Conservation (phyloP, 2,888 invertebrate species). For the Nymphalis polychloros region DNA sequence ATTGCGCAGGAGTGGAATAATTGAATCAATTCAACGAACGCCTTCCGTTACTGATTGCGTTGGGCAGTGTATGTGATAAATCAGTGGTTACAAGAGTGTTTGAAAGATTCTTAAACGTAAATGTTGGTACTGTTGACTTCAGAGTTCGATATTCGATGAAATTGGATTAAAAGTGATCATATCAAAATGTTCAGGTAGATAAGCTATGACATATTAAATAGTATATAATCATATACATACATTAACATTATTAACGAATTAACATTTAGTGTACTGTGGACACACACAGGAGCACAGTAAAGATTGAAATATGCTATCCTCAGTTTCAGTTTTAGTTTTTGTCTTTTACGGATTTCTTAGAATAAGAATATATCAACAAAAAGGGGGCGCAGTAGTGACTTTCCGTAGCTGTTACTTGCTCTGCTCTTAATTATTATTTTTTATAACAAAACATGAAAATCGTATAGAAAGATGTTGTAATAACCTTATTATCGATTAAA, state of each 20-base stretch:
- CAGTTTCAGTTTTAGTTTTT: no score
- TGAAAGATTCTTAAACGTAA: conserved; percentile 27
- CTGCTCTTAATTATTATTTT: no score
- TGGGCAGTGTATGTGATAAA: conserved; percentile 35
- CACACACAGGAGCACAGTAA: no score
- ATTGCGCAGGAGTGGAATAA: conserved; percentile 50
- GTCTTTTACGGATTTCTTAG: no score
- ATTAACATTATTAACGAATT: neutral
- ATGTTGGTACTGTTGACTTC: conserved; percentile 41
- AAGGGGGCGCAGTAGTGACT: no score
- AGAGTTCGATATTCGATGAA: conserved; percentile 41
- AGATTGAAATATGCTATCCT: no score
- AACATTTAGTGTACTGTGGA: no score
- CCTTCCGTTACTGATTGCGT: conserved; percentile 67
- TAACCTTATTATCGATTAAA: no score
- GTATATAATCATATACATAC: neutral
- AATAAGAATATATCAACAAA: no score
- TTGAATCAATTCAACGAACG: conserved; percentile 74
- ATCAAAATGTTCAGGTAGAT: conserved; percentile 44
- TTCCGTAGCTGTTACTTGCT: no score
- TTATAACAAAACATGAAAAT: neutral
- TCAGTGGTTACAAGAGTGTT: conserved; percentile 31
- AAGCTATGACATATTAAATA: conserved; percentile 1
- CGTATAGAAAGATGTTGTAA: no score
- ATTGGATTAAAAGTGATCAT: conserved; percentile 26